phyloP scores from a whole-genome alignment of 2,888 invertebrate genomes.

The Epiblema foenella region DNA sequence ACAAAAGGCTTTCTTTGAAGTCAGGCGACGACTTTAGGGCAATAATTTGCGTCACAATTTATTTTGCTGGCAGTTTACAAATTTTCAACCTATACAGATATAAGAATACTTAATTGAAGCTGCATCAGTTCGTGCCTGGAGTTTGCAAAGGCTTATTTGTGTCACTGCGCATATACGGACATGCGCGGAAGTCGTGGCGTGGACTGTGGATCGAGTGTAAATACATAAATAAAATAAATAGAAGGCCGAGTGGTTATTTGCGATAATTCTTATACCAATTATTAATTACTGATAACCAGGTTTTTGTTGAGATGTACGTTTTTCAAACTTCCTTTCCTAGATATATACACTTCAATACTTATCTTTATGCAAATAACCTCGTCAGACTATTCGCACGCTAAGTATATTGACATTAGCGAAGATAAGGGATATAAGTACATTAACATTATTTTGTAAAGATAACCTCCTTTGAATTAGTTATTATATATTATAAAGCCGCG shows the following conservation, averaged over 20 bases:
- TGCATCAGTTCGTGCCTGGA: slow-evolving; percentile 5
- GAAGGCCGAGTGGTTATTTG: too few species aligned
- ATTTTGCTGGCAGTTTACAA: background rate
- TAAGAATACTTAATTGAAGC: background rate
- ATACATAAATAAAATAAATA: too few species aligned
- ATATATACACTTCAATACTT: background rate
- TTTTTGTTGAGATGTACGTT: too few species aligned
- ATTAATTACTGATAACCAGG: too few species aligned
- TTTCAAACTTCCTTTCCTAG: too few species aligned
- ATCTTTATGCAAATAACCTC: background rate
- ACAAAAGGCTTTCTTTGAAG: too few species aligned
- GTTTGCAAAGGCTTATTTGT: background rate
- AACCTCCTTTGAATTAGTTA: background rate
- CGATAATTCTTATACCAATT: too few species aligned
- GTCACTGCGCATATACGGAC: slow-evolving; percentile 17
- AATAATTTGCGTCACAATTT: too few species aligned
- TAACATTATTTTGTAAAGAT: background rate
- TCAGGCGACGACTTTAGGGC: too few species aligned
- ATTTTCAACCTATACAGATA: background rate
- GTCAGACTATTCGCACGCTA: background rate
- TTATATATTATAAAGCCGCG: background rate
- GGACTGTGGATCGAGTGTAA: background rate
- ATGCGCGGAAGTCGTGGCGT: slow-evolving; percentile 33
- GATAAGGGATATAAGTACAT: background rate
- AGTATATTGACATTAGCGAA: background rate